phyloP scores from a whole-genome alignment of 1,140 invertebrate genomes.

The Lerema accius region DNA sequence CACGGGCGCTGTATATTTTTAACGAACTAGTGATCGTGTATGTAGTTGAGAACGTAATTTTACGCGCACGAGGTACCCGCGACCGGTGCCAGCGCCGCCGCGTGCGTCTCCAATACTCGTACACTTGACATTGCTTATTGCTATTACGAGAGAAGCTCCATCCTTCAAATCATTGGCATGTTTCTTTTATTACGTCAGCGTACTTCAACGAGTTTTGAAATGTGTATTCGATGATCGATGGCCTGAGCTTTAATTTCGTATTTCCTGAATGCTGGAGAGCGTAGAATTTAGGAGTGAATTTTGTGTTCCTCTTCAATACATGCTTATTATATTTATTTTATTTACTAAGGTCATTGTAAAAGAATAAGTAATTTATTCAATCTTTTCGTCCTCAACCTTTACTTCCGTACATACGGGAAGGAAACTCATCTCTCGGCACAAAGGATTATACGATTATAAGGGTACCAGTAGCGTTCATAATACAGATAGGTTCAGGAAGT shows the following conservation, averaged over 20 bases:
- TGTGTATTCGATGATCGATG: conserved; percentile 14
- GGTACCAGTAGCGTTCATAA: neutral
- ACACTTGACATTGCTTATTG: conserved; percentile 74
- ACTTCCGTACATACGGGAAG: too few relatives aligned
- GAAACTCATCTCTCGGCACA: too few relatives aligned
- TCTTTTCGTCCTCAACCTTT: too few relatives aligned
- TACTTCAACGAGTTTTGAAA: conserved; percentile 14
- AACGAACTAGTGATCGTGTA: conserved; percentile 39
- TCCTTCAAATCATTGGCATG: conserved; percentile 58
- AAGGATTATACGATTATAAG: neutral
- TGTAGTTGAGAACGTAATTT: conserved; percentile 35
- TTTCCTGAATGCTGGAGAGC: conserved; percentile 14
- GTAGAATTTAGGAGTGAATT: too few relatives aligned
- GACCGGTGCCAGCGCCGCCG: conserved; percentile 38
- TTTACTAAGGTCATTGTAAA: too few relatives aligned
- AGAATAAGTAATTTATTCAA: too few relatives aligned
- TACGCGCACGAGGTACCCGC: conserved; percentile 43
- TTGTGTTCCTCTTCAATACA: too few relatives aligned
- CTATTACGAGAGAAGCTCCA: conserved; percentile 47
- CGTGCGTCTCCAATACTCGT: conserved; percentile 38
- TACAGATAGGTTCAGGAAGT: conserved; percentile 15
- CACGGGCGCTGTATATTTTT: conserved; percentile 52
- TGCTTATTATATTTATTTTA: too few relatives aligned
- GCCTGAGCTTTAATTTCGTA: conserved; percentile 4
- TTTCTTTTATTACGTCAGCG: conserved; percentile 54